phyloP scores from a whole-genome alignment of 2,888 invertebrate genomes.

The Melieria crassipennis region DNA sequence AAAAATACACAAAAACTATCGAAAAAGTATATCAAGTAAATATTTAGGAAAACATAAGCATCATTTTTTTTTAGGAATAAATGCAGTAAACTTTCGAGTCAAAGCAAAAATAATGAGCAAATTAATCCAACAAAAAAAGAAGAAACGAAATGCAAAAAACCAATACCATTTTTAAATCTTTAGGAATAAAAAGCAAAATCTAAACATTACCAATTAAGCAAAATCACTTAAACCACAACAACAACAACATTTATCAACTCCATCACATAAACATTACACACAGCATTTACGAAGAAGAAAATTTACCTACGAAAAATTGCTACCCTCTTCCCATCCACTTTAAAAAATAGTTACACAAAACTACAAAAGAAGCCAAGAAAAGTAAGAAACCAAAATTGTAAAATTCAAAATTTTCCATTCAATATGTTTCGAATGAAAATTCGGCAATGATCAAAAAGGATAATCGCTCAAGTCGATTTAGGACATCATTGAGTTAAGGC shows the following conservation, averaged over 20 bases:
- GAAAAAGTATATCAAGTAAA: constrained; percentile 23
- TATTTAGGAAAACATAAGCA: constrained; percentile 52
- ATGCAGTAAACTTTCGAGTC: constrained; percentile 33
- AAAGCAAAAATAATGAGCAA: constrained; percentile 36
- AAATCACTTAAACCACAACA: constrained; percentile 35
- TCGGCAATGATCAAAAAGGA: too few relatives aligned
- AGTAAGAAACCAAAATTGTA: constrained; percentile 37
- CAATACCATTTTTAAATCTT: constrained; percentile 47
- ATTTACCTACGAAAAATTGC: constrained; percentile 13
- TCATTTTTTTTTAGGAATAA: constrained; percentile 52
- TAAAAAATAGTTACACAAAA: constrained; percentile 19
- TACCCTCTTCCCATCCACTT: too few relatives aligned
- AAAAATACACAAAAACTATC: not conserved
- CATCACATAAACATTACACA: constrained; percentile 38
- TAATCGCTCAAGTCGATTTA: too few relatives aligned
- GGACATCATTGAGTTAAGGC: too few relatives aligned
- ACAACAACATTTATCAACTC: constrained; percentile 43
- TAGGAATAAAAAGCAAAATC: constrained; percentile 48
- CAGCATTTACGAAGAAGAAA: constrained; percentile 7
- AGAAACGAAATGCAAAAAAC: constrained; percentile 36
- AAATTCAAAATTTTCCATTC: constrained; percentile 56
- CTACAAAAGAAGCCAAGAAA: constrained; percentile 30
- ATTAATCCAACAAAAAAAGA: constrained; percentile 39
- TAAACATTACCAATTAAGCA: not conserved
- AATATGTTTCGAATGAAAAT: too few relatives aligned